A percentile compares a stretch with the other conserved stretches of the same genome.
phyloP scores from a whole-genome alignment of 2,888 invertebrate genomes.

The Rhorus exstirpatorius region DNA sequence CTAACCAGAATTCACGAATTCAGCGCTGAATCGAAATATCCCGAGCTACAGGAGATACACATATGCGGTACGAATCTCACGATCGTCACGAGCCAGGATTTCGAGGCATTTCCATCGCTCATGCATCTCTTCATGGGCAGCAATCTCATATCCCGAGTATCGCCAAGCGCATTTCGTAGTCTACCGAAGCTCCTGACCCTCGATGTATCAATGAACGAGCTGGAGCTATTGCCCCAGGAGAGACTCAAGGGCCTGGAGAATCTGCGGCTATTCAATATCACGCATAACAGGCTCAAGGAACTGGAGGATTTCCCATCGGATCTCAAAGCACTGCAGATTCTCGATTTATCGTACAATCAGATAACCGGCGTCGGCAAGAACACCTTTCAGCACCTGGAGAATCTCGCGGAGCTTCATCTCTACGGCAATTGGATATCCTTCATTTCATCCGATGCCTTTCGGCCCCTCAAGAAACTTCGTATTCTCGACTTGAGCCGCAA shows the following conservation, averaged over 20 bases:
- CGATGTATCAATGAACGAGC: slow-evolving; percentile 93
- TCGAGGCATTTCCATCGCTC: slow-evolving; percentile 93
- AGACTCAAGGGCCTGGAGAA: slow-evolving; percentile 92
- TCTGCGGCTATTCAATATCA: slow-evolving; percentile 92
- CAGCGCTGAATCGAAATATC: slow-evolving; percentile 90
- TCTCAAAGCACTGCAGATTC: slow-evolving; percentile 91
- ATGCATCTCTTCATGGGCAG: slow-evolving; percentile 91
- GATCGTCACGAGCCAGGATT: slow-evolving; percentile 94
- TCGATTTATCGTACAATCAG: slow-evolving; percentile 94
- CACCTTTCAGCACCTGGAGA: slow-evolving; percentile 92
- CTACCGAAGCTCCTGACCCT: slow-evolving; percentile 92
- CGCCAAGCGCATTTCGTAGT: slow-evolving; percentile 94
- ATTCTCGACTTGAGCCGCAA: slow-evolving; percentile 94
- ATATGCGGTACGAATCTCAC: slow-evolving; percentile 93
- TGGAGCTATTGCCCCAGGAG: slow-evolving; percentile 94
- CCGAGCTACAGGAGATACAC: slow-evolving; percentile 93
- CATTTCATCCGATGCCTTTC: slow-evolving; percentile 92
- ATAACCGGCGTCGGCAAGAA: slow-evolving; percentile 92
- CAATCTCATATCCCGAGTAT: slow-evolving; percentile 92
- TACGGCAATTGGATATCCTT: slow-evolving; percentile 94
- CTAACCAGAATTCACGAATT: slow-evolving; percentile 92
- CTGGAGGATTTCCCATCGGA: slow-evolving; percentile 93
- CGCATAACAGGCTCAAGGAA: slow-evolving; percentile 93
- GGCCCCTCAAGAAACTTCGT: slow-evolving; percentile 91
- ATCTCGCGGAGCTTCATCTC: slow-evolving; percentile 92